A percentile compares a stretch with the other conserved stretches of the same genome.
phyloP scores from a whole-genome alignment of 1,140 invertebrate species.

The Amphibalanus amphitrite region DNA sequence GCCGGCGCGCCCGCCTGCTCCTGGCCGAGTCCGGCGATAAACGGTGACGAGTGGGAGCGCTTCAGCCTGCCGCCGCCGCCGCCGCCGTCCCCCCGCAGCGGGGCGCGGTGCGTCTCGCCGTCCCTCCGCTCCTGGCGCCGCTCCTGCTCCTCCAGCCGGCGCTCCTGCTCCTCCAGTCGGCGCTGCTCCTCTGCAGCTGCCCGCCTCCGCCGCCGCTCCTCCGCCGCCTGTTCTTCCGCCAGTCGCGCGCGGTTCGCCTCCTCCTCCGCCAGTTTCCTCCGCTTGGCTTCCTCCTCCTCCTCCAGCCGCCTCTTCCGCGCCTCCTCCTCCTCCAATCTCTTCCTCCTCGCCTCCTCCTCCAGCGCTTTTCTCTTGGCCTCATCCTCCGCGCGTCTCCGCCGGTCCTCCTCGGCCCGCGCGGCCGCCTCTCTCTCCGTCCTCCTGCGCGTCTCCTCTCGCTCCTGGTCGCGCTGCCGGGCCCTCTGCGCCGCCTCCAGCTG shows the following conservation, averaged over 20 bases:
- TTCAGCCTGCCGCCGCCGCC: constrained; percentile 1
- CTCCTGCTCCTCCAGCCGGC: background rate
- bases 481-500: background rate
- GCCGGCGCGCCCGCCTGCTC: background rate
- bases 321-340: background rate
- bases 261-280: background rate
- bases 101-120: background rate
- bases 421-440: no score
- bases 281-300: background rate
- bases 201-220: background rate
- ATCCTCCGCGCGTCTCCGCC: background rate
- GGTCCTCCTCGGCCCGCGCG: background rate
- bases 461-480: background rate
- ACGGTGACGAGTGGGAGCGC: background rate
- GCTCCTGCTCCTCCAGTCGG: background rate
- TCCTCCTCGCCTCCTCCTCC: background rate
- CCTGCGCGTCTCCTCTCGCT: background rate
- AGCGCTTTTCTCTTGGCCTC: background rate
- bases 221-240: background rate
- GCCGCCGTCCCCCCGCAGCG: background rate
- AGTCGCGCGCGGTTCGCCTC: background rate
- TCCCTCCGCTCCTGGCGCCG: background rate
- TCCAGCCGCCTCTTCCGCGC: background rate
- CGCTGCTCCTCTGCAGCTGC: background rate
- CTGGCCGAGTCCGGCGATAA: background rate